These are phyloP conservation scores for Cydia amplana DNA, from an alignment of 1,140 invertebrate species.

Conservation along the genomic window DNA sequence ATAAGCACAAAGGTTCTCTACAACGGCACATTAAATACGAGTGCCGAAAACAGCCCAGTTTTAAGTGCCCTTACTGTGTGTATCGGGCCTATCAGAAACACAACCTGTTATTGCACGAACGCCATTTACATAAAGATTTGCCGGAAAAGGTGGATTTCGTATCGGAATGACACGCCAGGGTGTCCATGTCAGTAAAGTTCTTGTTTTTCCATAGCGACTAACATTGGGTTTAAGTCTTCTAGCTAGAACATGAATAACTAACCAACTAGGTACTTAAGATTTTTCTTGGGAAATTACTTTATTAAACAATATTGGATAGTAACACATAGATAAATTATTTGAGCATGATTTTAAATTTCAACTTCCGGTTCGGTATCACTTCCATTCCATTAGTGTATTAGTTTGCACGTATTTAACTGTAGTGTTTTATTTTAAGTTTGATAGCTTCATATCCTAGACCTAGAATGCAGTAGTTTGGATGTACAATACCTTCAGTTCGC, in stretches of 20 bases:
- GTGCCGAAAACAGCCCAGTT: slow-evolving; percentile 84
- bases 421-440: background rate
- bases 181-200: slow-evolving; percentile 65
- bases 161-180: slow-evolving; percentile 67
- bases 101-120: slow-evolving; percentile 77
- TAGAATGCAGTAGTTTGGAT: background rate
- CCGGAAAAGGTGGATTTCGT: slow-evolving; percentile 77
- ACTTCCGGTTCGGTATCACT: no score
- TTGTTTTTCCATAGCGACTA: slow-evolving; percentile 11
- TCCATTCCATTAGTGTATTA: no score
- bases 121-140: slow-evolving; percentile 76
- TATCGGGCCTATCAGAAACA: slow-evolving; percentile 79
- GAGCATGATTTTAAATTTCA: background rate
- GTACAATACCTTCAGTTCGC: no score
- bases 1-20: slow-evolving; percentile 80
- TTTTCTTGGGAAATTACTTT: background rate
- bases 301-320: background rate
- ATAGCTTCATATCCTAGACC: background rate
- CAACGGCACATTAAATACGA: slow-evolving; percentile 84
- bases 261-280: slow-evolving; percentile 33
- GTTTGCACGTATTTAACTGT: background rate
- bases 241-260: slow-evolving; percentile 15
- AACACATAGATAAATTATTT: background rate
- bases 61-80: slow-evolving; percentile 81
- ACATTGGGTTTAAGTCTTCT: slow-evolving; percentile 9